Percentiles rank a stretch among this genome's conserved stretches.
These are phyloP conservation scores for Neoascia interrupta DNA, from an alignment of 2,888 invertebrate species.

Conservation along the genomic window DNA sequence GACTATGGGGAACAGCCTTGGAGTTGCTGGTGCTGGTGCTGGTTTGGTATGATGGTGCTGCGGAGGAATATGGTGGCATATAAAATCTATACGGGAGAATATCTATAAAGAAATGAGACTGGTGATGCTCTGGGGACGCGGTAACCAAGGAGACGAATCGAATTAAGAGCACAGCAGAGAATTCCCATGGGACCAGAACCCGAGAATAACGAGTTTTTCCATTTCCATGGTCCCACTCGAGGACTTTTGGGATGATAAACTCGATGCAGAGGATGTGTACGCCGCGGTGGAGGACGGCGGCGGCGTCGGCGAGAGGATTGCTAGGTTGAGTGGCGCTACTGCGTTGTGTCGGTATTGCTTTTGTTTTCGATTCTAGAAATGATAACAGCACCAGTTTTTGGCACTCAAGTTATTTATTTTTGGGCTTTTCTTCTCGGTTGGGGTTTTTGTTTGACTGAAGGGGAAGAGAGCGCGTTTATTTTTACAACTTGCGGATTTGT, in stretches of 20 bases:
- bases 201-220: slow-evolving; percentile 70
- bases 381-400: slow-evolving; percentile 60
- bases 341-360: slow-evolving; percentile 52
- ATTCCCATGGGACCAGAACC: slow-evolving; percentile 71
- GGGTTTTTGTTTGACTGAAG: slow-evolving; percentile 45
- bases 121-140: slow-evolving; percentile 72
- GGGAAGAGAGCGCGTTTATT: slow-evolving; percentile 17
- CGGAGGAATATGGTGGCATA: slow-evolving; percentile 58
- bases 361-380: slow-evolving; percentile 56
- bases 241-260: slow-evolving; percentile 69
- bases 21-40: no score
- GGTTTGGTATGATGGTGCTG: no score
- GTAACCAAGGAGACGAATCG: slow-evolving; percentile 78
- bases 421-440: slow-evolving; percentile 10
- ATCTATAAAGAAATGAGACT: slow-evolving; percentile 69
- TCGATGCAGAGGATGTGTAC: slow-evolving; percentile 60
- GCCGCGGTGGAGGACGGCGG: slow-evolving; percentile 47
- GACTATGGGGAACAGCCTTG: slow-evolving; percentile 58
- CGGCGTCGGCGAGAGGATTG: no score
- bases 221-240: slow-evolving; percentile 62
- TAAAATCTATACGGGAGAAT: slow-evolving; percentile 62
- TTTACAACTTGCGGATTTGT: slow-evolving; percentile 33
- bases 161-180: slow-evolving; percentile 76
- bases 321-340: slow-evolving; percentile 48
- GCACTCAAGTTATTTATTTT: slow-evolving; percentile 33